Evolutionary conservation across 2,113 vertebrate genomes (phyloP), one percentile per base, ranked within the genome.

Genomic region (Thermophis baileyi): DNA sequence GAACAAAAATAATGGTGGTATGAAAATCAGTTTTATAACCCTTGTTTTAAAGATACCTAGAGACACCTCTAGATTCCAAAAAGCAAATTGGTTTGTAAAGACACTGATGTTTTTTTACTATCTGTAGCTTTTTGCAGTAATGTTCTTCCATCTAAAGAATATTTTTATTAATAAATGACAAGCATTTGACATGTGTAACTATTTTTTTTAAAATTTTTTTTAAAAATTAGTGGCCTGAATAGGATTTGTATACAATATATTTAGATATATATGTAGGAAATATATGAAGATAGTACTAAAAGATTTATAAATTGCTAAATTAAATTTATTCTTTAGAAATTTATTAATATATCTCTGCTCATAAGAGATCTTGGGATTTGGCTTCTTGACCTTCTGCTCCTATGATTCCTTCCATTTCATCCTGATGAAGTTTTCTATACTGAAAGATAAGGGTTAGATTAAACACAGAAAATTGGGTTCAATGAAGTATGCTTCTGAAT

Each of bases 351-450:
- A 95, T 54, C 10, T 93, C 93, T 74, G 89, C 30, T 94, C 88
- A 93, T 30, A 96, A 88, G 16, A 95, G 94, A 94, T 93, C 35
- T 93, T 74, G 93, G 24, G 89, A 94, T 74, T 27, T 92, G 60
- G 6, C 57, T 90, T 30, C 50, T 30, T 4, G 86, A 89, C 92
- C 86, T 90, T 94, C 94, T 25, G 54, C 54, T 24, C 20, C 20
- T 55, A 24, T 24, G 54, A 24, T 85, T 85, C 20, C 81, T 91
- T 53, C 90, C 40, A 94, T 40, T 90, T 95, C 57, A 93, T 49
- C 92, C 91, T 95, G n/a, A 54, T 87, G 63, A 50, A 88, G 87
- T 88, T 94, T 4, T 18, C 53, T 81, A 93, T 96, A 63, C 92
- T 97, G 89, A 91, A 95, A 92, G 93, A 74, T 0, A 91, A 1